Evolutionary conservation across 2,888 invertebrate genomes (phyloP).

Genomic region (Cotesia congregata): DNA sequence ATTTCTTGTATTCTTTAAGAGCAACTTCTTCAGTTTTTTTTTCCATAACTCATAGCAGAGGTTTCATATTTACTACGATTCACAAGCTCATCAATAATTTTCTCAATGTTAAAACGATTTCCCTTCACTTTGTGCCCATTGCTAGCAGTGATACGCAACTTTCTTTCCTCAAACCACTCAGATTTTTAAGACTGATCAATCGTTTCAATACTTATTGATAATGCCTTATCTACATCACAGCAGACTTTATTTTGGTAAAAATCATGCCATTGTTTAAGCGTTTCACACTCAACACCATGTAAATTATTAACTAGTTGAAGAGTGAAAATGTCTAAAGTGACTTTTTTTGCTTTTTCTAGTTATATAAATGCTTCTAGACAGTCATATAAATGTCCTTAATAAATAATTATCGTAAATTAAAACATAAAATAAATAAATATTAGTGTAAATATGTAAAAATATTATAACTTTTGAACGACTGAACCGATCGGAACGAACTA

Average conservation of each 20-base stretch:
- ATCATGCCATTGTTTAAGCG: conserved; percentile 33
- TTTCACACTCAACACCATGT: conserved; percentile 31
- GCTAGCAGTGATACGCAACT: conserved; percentile 46
- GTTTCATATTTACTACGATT: conserved; percentile 37
- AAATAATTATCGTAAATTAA: no score
- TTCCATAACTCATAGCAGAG: conserved; percentile 43
- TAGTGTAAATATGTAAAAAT: no score
- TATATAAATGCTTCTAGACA: no score
- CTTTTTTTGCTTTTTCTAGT: conserved; percentile 33
- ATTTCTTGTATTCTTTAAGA: conserved; percentile 43
- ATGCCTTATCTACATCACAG: conserved; percentile 36
- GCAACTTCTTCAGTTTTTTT: conserved; percentile 45
- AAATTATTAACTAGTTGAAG: conserved; percentile 33
- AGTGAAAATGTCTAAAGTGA: conserved; percentile 37
- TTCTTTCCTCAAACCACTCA: conserved; percentile 42
- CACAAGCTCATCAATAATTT: conserved; percentile 42
- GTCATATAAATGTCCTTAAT: no score
- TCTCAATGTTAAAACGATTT: conserved; percentile 43
- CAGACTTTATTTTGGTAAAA: conserved; percentile 42
- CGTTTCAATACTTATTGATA: conserved; percentile 42
- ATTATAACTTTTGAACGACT: no score
- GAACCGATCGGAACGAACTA: no score
- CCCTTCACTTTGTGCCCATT: conserved; percentile 46
- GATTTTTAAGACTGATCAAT: conserved; percentile 38
- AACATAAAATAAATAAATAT: no score